Evolutionary conservation across 2,113 vertebrate species (phyloP).

Genomic region (Leptodactylus fuscus): DNA sequence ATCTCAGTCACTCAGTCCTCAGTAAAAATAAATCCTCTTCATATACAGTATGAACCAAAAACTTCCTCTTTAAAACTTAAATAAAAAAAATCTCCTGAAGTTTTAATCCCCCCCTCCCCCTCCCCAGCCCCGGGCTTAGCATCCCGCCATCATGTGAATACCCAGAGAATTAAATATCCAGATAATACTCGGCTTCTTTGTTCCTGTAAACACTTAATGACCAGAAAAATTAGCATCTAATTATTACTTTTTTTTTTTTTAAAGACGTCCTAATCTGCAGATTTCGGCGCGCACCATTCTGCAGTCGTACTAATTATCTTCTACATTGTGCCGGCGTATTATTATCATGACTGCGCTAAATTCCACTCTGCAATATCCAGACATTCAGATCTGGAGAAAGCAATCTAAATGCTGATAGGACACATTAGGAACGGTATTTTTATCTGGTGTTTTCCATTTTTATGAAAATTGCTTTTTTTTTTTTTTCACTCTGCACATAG

Average conservation of each 20-base stretch:
- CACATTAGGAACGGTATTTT: slow-evolving; percentile 2
- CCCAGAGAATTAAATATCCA: slow-evolving; percentile 23
- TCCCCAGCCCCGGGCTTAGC: not conserved
- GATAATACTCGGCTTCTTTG: slow-evolving; percentile 24
- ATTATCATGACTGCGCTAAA: slow-evolving; percentile 5
- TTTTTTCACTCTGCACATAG: not conserved
- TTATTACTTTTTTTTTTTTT: slow-evolving; percentile 39
- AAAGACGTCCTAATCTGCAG: slow-evolving; percentile 13
- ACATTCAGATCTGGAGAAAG: not conserved
- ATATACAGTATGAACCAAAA: too few relatives aligned
- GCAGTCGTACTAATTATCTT: slow-evolving; percentile 32
- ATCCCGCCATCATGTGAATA: not conserved
- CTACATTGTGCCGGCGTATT: not conserved
- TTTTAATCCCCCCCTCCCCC: not conserved
- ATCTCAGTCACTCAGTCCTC: too few relatives aligned
- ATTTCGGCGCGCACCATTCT: slow-evolving; percentile 2
- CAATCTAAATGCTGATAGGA: slow-evolving; percentile 43
- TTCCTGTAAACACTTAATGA: slow-evolving; percentile 40
- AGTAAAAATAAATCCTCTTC: too few relatives aligned
- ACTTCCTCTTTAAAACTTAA: not conserved
- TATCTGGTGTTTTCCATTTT: not conserved
- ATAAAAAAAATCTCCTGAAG: not conserved
- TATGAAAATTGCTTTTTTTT: slow-evolving; percentile 28
- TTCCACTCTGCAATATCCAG: not conserved
- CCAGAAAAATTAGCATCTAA: slow-evolving; percentile 42